A percentile compares a stretch with the other conserved stretches of the same genome.
phyloP scores from a whole-genome alignment of 2,113 vertebrate genomes.

The Petromus typicus region DNA sequence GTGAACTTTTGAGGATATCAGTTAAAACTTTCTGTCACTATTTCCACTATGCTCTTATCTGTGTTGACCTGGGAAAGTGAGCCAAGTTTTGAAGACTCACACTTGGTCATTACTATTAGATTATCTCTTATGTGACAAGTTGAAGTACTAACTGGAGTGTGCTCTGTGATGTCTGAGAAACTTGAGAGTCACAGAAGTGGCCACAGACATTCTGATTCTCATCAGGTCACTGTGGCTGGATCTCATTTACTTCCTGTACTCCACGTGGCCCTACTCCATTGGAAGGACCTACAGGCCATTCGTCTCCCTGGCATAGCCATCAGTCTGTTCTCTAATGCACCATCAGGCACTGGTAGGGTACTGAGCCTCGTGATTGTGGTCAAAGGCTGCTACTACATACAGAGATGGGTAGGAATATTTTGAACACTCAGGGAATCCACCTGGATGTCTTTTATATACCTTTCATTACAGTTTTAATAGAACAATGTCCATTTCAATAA shows the following conservation, averaged over 20 bases:
- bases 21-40: neutral
- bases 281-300: neutral
- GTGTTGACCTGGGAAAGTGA: neutral
- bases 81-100: neutral
- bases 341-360: neutral
- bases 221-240: neutral
- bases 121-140: neutral
- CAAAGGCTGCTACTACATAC: neutral
- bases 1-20: neutral
- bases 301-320: neutral
- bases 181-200: neutral
- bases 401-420: neutral
- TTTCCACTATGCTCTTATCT: neutral
- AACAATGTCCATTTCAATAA: neutral
- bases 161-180: neutral
- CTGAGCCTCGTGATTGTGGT: neutral
- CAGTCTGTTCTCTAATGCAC: neutral
- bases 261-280: neutral
- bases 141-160: neutral
- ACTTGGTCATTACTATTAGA: neutral
- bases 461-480: neutral
- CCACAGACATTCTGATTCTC: too few relatives aligned
- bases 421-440: neutral
- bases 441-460: neutral
- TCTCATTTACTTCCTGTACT: neutral